These are phyloP conservation scores for Osmerus eperlanus DNA, from an alignment of 2,113 vertebrate species.

Conservation along the genomic window DNA sequence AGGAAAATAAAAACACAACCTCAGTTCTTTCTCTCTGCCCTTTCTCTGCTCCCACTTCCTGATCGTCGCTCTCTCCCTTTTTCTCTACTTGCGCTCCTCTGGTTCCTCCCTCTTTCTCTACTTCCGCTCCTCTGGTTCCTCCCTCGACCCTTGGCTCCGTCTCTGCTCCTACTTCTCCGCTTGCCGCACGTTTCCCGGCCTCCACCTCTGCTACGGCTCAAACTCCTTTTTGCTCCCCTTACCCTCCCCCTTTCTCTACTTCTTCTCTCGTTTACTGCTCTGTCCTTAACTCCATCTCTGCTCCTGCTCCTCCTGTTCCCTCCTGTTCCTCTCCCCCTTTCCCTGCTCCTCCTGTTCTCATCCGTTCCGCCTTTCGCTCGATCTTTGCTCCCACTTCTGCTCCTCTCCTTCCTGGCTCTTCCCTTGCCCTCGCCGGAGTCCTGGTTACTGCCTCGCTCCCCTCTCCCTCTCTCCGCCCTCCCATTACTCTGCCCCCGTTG, in stretches of 20 bases:
- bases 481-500: slow-evolving; percentile 23
- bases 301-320: slow-evolving; percentile 38
- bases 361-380: not conserved
- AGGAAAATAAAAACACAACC: not conserved
- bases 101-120: slow-evolving; percentile 7
- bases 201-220: slow-evolving; percentile 11
- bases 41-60: not conserved
- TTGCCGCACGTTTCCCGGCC: slow-evolving; percentile 2
- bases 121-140: not conserved
- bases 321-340: not conserved
- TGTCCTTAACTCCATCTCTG: slow-evolving; percentile 46
- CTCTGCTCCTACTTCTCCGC: slow-evolving; percentile 29
- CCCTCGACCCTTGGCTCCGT: slow-evolving; percentile 42
- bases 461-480: no score
- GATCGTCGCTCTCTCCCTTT: not conserved
- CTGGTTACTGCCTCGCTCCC: not conserved
- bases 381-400: slow-evolving; percentile 36
- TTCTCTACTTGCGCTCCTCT: slow-evolving; percentile 6
- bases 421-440: slow-evolving; percentile 48
- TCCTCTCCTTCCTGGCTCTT: slow-evolving; percentile 51
- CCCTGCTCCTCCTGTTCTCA: not conserved
- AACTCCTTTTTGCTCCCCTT: not conserved
- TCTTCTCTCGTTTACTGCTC: slow-evolving; percentile 68
- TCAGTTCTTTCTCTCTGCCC: slow-evolving; percentile 43
- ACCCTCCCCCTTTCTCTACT: slow-evolving; percentile 35